Evolutionary conservation across 2,797 vertebrate genomes (phyloP).

Genomic region (Squalus acanthias): DNA sequence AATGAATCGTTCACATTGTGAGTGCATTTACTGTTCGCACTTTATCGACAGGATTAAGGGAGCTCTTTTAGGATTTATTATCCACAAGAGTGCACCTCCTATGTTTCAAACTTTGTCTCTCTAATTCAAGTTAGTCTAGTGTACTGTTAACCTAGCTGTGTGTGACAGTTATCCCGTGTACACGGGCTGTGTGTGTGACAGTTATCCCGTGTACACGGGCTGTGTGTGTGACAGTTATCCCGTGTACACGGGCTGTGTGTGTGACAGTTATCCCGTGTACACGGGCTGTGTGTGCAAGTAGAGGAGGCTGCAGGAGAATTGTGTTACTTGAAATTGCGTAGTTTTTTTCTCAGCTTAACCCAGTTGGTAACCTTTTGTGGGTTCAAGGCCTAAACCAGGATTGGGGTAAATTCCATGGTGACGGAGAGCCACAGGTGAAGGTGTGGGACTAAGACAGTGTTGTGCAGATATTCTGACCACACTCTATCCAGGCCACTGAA

Average conservation of each 20-base stretch:
- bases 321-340: neutral
- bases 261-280: too few relatives aligned
- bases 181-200: neutral
- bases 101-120: neutral
- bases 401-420: neutral
- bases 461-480: too few relatives aligned
- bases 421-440: neutral
- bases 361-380: neutral
- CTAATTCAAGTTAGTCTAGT: neutral
- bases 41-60: neutral
- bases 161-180: neutral
- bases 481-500: neutral
- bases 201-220: neutral
- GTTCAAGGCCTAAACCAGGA: neutral
- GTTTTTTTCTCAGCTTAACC: neutral
- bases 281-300: neutral
- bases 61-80: neutral
- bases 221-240: neutral
- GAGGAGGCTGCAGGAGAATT: neutral
- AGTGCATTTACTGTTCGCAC: conserved; percentile 49
- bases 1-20: conserved; percentile 91
- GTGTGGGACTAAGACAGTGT: neutral
- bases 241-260: neutral
- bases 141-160: neutral
- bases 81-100: neutral